phyloP scores from a whole-genome alignment of 2,797 vertebrate genomes.

The Lates japonicus region DNA sequence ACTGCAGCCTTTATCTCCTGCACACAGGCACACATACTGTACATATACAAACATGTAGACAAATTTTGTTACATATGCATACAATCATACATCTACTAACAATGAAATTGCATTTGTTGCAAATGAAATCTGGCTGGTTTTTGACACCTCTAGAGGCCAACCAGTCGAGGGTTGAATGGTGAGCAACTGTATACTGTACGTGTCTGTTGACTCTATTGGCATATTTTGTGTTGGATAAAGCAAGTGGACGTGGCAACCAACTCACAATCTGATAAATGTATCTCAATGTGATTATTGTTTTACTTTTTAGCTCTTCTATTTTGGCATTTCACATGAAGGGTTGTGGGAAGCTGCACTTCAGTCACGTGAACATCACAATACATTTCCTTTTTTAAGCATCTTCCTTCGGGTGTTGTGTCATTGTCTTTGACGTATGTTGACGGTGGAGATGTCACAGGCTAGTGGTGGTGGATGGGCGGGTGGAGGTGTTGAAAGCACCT shows the following conservation, averaged over 20 bases:
- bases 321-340: neutral
- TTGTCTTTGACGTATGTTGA: slow-evolving; percentile 50
- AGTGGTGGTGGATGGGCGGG: slow-evolving; percentile 29
- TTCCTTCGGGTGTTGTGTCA: neutral
- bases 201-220: slow-evolving; percentile 48
- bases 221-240: slow-evolving; percentile 25
- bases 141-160: slow-evolving; percentile 40
- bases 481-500: slow-evolving; percentile 72
- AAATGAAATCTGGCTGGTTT: slow-evolving; percentile 40
- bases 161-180: slow-evolving; percentile 49
- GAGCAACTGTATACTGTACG: slow-evolving; percentile 51
- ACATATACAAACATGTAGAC: slow-evolving; percentile 48
- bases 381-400: neutral
- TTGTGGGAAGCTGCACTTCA: neutral
- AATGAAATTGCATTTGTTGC: slow-evolving; percentile 23
- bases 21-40: slow-evolving; percentile 52
- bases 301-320: neutral
- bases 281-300: neutral
- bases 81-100: slow-evolving; percentile 16
- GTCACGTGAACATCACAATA: neutral
- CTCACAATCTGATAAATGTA: slow-evolving; percentile 36
- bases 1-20: slow-evolving; percentile 72
- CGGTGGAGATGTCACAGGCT: slow-evolving; percentile 29
- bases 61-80: slow-evolving; percentile 29
- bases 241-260: slow-evolving; percentile 32